A percentile compares a stretch with the other conserved stretches of the same genome.
Evolutionary conservation across 2,888 invertebrate species (phyloP).

Genomic region (Drosophila vallismaia): DNA sequence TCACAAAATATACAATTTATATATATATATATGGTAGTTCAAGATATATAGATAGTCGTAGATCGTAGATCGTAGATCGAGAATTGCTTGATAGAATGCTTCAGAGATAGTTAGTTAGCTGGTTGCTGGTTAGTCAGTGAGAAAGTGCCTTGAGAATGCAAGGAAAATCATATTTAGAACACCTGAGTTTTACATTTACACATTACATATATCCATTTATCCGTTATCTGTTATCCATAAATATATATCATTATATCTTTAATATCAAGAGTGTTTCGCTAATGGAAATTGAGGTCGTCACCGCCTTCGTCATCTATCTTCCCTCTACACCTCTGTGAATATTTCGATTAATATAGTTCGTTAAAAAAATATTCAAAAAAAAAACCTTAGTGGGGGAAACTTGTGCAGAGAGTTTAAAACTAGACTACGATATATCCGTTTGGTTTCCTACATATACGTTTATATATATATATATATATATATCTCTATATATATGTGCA

Average conservation of each 20-base stretch:
- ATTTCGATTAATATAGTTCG: conserved; percentile 15
- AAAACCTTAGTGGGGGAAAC: conserved; percentile 18
- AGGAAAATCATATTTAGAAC: conserved; percentile 65
- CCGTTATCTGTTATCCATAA: neutral
- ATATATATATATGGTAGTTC: no score
- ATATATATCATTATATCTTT: conserved; percentile 22
- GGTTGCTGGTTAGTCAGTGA: conserved; percentile 24
- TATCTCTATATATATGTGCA: conserved; percentile 23
- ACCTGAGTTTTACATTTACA: conserved; percentile 63
- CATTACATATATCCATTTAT: conserved; percentile 26
- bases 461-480: conserved; percentile 3
- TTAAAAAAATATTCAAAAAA: conserved; percentile 21
- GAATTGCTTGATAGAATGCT: conserved; percentile 32
- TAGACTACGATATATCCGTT: conserved; percentile 35
- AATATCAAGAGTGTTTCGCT: conserved; percentile 32
- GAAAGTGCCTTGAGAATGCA: conserved; percentile 40
- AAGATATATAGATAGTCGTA: conserved; percentile 1
- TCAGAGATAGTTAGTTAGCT: conserved; percentile 29
- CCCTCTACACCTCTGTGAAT: conserved; percentile 25
- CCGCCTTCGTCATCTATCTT: neutral
- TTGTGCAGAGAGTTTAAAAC: conserved; percentile 33
- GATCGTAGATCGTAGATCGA: conserved; percentile 14
- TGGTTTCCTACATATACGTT: conserved; percentile 12
- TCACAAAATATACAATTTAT: neutral
- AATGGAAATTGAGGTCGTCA: conserved; percentile 37